A percentile compares a stretch with the other conserved stretches of the same genome.
phyloP scores from a whole-genome alignment of 2,888 invertebrate species.

The Pemphredon lugubris region DNA sequence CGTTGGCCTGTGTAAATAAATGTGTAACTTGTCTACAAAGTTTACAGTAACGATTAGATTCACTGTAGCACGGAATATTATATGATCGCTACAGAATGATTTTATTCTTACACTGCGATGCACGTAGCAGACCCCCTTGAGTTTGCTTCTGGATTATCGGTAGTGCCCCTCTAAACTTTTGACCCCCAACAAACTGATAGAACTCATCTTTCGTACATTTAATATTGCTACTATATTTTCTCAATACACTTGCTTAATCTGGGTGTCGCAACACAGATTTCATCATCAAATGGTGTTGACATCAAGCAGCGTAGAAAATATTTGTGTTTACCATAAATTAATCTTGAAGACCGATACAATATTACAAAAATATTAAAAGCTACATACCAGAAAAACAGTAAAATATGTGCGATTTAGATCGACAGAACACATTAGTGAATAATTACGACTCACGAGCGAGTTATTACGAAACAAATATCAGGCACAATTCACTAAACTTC shows the following conservation, averaged over 20 bases:
- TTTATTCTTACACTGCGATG: constrained; percentile 44
- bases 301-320: constrained; percentile 35
- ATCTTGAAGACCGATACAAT: constrained; percentile 11
- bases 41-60: too few species aligned
- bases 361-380: not conserved
- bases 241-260: constrained; percentile 53
- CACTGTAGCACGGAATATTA: not conserved
- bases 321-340: constrained; percentile 30
- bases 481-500: too few species aligned
- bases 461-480: not conserved
- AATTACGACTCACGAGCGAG: not conserved
- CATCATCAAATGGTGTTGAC: constrained; percentile 60
- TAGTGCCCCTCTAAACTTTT: constrained; percentile 74
- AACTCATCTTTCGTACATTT: constrained; percentile 44
- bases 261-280: constrained; percentile 71
- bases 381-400: not conserved
- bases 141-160: constrained; percentile 68
- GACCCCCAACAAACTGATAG: constrained; percentile 69
- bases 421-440: not conserved
- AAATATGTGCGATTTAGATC: too few species aligned
- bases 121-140: constrained; percentile 67
- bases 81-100: constrained; percentile 11
- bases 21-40: too few species aligned
- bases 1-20: too few species aligned
- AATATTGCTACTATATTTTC: constrained; percentile 50